Conservation (phyloP, 2,113 vertebrate genomes). For the chimpanzee (Pan troglodytes) region NHGRI_mPanTro3-v2.1_pri NC_072413.2:97439001-97439500, state of each 20-base stretch:
- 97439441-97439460: neutral
- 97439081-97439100: neutral
- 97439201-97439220: neutral
- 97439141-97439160: neutral
- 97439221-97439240: neutral
- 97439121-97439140: neutral
- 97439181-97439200: neutral
- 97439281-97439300: neutral
- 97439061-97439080: neutral
- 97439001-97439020: conserved; percentile 37
- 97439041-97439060: conserved; percentile 42
- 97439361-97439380: neutral
- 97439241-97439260: neutral
- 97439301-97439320: neutral
- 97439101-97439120: neutral
- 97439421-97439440: too few species aligned
- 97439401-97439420: neutral
- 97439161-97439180: neutral
- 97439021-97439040: conserved; percentile 10
- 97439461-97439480: neutral
- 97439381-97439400: neutral
- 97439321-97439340: neutral
- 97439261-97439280: neutral
- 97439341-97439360: neutral
- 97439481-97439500: neutral